phyloP scores from a whole-genome alignment of 2,888 invertebrate species.

The Panzeria rudis region DNA sequence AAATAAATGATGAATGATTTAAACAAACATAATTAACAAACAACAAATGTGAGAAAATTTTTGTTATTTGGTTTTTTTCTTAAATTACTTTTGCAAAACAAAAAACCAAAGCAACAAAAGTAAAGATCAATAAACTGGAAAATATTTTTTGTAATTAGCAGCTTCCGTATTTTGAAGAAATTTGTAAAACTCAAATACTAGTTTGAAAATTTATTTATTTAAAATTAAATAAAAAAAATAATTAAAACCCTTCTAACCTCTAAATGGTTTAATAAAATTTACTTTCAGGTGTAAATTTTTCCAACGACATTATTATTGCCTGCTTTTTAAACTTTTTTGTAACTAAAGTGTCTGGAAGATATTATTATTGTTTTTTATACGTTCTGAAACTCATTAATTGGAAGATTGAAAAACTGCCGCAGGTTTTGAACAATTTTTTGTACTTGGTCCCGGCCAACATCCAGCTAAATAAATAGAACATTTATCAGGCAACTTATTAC shows the following conservation, averaged over 20 bases:
- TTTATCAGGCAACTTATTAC: constrained; percentile 75
- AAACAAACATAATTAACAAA: constrained; percentile 64
- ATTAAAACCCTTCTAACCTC: neutral
- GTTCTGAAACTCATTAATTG: constrained; percentile 64
- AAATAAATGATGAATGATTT: constrained; percentile 76
- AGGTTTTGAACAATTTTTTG: constrained; percentile 38
- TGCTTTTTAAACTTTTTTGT: neutral
- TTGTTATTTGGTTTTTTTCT: constrained; percentile 11
- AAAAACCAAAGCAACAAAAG: neutral
- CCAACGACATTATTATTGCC: constrained; percentile 24
- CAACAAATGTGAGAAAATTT: constrained; percentile 63
- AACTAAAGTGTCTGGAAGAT: neutral
- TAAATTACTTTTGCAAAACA: constrained; percentile 4
- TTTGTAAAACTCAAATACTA: constrained; percentile 5
- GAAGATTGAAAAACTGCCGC: constrained; percentile 59
- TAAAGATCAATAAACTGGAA: constrained; percentile 68
- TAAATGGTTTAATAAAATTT: neutral
- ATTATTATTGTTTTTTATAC: constrained; percentile 39
- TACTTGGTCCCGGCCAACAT: constrained; percentile 16
- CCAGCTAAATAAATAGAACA: constrained; percentile 76
- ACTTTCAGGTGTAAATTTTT: constrained; percentile 9
- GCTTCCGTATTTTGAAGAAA: constrained; percentile 56
- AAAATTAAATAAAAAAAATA: neutral
- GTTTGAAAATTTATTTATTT: constrained; percentile 21
- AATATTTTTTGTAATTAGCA: constrained; percentile 65